Conservation (phyloP, 2,888 invertebrate species). For the Lomographa bimaculata region DNA sequence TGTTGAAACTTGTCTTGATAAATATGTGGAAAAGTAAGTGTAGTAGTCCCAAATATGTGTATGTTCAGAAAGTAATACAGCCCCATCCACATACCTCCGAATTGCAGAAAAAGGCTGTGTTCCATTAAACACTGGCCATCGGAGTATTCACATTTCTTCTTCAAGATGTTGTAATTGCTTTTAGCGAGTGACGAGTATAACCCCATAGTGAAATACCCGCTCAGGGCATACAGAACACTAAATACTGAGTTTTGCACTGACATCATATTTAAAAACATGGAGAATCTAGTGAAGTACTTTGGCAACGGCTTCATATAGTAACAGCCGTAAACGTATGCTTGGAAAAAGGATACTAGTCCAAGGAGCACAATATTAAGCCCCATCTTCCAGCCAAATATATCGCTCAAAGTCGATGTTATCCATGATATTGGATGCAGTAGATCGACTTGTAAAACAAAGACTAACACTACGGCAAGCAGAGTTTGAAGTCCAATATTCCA, state of each 20-base stretch:
- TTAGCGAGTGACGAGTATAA: slow-evolving; percentile 87
- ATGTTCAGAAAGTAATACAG: slow-evolving; percentile 81
- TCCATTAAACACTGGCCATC: slow-evolving; percentile 85
- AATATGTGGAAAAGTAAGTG: slow-evolving; percentile 87
- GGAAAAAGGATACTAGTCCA: slow-evolving; percentile 85
- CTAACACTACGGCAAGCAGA: slow-evolving; percentile 71
- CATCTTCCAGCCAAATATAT: slow-evolving; percentile 85
- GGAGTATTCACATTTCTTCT: slow-evolving; percentile 67
- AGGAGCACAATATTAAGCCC: slow-evolving; percentile 86
- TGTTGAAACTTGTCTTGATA: slow-evolving; percentile 88
- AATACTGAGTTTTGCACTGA: slow-evolving; percentile 84
- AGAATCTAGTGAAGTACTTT: slow-evolving; percentile 87
- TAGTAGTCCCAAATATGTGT: slow-evolving; percentile 79
- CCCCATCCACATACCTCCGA: slow-evolving; percentile 88
- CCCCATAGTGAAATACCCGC: slow-evolving; percentile 87
- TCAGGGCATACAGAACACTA: slow-evolving; percentile 82
- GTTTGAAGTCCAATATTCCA: slow-evolving; percentile 84
- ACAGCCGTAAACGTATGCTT: slow-evolving; percentile 88
- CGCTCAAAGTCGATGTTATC: slow-evolving; percentile 83
- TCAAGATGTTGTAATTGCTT: slow-evolving; percentile 81
- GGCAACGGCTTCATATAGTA: slow-evolving; percentile 85
- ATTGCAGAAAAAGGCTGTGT: slow-evolving; percentile 86
- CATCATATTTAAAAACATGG: slow-evolving; percentile 85
- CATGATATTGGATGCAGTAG: slow-evolving; percentile 86
- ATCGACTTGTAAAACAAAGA: slow-evolving; percentile 85